Percentiles rank a stretch among this genome's conserved stretches.
Conservation (phyloP, 2,888 invertebrate species). For the Drosophila lacicola region DNA sequence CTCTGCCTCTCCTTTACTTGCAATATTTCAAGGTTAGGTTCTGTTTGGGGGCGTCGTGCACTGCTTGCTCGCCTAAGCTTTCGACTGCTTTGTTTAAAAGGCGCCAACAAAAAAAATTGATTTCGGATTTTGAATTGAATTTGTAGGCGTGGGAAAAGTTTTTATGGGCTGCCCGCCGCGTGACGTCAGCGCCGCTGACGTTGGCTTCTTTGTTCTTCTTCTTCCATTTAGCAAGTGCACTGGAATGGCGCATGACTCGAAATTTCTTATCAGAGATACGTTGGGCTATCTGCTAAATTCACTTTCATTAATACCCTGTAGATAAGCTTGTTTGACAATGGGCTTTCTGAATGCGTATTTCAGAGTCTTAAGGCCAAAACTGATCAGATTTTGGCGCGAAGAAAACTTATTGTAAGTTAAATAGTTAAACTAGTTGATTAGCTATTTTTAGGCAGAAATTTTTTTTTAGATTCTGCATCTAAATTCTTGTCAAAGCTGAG, state of each 20-base stretch:
- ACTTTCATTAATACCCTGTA: conserved; percentile 25
- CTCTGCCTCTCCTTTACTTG: conserved; percentile 17
- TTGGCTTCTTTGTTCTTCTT: neutral
- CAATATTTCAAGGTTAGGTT: conserved; percentile 49
- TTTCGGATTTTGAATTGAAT: conserved; percentile 36
- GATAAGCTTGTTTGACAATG: neutral
- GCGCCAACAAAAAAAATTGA: conserved; percentile 34
- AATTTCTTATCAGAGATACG: conserved; percentile 24
- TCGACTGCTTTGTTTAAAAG: conserved; percentile 26
- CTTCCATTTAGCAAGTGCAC: neutral
- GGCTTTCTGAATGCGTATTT: too few relatives aligned
- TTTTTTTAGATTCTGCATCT: too few relatives aligned
- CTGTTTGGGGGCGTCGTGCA: conserved; percentile 1
- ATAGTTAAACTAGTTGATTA: too few relatives aligned
- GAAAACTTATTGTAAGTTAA: too few relatives aligned
- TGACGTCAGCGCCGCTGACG: conserved; percentile 41
- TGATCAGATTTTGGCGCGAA: too few relatives aligned
- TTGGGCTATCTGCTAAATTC: conserved; percentile 12
- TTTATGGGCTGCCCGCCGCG: neutral
- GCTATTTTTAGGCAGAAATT: too few relatives aligned
- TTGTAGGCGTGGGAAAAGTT: conserved; percentile 27
- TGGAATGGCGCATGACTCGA: conserved; percentile 36
- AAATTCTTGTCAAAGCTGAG: too few relatives aligned
- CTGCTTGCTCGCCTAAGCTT: conserved; percentile 40
- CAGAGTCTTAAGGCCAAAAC: too few relatives aligned